phyloP scores from a whole-genome alignment of 1,140 invertebrate genomes.

The Teleogryllus occipitalis region DNA sequence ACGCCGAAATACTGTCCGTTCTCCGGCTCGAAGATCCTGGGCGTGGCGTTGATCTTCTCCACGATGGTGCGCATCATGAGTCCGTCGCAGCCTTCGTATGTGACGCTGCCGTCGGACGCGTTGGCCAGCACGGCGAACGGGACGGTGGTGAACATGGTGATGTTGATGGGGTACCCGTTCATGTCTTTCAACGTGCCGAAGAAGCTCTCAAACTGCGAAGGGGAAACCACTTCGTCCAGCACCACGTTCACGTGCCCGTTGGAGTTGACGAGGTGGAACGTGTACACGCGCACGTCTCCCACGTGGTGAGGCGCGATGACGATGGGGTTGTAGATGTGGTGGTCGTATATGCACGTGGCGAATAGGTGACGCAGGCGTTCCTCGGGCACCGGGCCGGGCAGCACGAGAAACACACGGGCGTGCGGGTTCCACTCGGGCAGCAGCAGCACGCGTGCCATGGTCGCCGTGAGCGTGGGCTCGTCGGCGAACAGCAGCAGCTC shows the following conservation, averaged over 20 bases:
- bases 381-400: not conserved
- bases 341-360: not conserved
- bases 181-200: not conserved
- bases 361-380: not conserved
- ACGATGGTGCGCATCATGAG: not conserved
- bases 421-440: not conserved
- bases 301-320: not conserved
- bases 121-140: not conserved
- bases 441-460: not conserved
- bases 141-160: not conserved
- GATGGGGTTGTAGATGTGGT: not conserved
- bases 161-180: not conserved
- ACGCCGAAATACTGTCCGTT: not conserved
- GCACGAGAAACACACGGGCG: not conserved
- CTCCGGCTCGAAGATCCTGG: not conserved
- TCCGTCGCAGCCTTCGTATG: not conserved
- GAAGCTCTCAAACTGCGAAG: not conserved
- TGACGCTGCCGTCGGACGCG: not conserved
- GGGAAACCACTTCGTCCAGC: not conserved
- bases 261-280: not conserved
- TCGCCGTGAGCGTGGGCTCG: not conserved
- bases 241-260: not conserved
- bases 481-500: not conserved
- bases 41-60: not conserved
- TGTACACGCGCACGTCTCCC: not conserved